These are phyloP conservation scores for Lasioglossum zephyrum DNA, from an alignment of 2,888 invertebrate genomes.

Conservation along the genomic window DNA sequence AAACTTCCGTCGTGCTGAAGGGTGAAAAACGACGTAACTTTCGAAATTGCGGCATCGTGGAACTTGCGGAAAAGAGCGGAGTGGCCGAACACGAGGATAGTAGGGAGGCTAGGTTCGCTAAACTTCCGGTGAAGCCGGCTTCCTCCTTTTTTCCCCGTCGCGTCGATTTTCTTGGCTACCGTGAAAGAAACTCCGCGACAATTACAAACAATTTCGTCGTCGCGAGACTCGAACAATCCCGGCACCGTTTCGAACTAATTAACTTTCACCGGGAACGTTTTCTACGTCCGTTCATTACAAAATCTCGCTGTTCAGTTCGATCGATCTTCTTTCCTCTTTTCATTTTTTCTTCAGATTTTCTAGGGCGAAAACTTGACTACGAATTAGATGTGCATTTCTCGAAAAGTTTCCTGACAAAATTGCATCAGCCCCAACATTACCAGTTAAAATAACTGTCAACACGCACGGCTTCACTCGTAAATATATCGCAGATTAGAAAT, in stretches of 20 bases:
- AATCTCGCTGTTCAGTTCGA: not conserved
- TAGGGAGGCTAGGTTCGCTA: conserved; percentile 7
- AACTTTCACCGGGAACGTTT: not conserved
- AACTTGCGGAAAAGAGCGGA: conserved; percentile 39
- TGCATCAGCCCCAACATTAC: not conserved
- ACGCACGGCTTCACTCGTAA: not conserved
- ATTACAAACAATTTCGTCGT: conserved; percentile 45
- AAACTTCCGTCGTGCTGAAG: conserved; percentile 37
- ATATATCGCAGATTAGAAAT: too few species aligned
- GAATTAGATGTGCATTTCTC: not conserved
- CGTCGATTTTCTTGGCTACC: not conserved
- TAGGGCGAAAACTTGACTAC: not conserved
- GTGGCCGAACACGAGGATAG: not conserved
- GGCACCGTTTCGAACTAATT: not conserved
- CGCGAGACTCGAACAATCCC: not conserved
- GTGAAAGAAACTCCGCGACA: conserved; percentile 7
- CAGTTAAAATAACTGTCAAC: not conserved
- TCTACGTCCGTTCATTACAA: not conserved
- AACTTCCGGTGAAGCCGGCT: conserved; percentile 29
- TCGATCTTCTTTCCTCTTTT: not conserved
- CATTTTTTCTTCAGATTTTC: not conserved
- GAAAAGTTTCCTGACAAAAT: not conserved
- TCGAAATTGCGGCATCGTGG: conserved; percentile 45
- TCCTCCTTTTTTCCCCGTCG: not conserved
- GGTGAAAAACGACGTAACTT: conserved; percentile 47